These are phyloP conservation scores for Orcinus orca DNA, from an alignment of 2,113 vertebrate genomes.

Conservation along the genomic window DNA sequence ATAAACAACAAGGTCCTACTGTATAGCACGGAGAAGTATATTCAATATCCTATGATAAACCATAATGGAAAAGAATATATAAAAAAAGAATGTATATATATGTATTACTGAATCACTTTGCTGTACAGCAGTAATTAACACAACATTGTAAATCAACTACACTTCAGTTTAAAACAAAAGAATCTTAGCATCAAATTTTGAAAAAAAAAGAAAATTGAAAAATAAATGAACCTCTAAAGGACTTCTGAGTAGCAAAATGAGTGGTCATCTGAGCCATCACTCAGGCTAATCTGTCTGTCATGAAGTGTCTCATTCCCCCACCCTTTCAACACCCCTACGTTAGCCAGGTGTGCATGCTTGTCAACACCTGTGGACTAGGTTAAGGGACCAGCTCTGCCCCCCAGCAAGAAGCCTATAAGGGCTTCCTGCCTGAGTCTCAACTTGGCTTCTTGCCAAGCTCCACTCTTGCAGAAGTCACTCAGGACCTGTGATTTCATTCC, in stretches of 20 bases:
- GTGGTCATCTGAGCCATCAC: neutral
- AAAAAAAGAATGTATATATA: neutral
- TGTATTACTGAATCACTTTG: neutral
- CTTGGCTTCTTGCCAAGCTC: constrained; percentile 30
- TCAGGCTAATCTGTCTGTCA: neutral
- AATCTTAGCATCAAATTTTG: neutral
- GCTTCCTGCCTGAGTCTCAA: neutral
- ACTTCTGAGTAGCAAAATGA: neutral
- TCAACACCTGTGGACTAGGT: neutral
- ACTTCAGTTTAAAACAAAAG: neutral
- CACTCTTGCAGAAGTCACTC: neutral
- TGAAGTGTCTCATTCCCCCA: neutral
- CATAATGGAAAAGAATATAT: neutral
- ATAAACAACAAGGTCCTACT: neutral
- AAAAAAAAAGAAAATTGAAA: neutral
- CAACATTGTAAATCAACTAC: neutral
- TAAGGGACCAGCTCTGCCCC: neutral
- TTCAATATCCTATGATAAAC: neutral
- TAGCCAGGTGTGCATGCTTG: constrained; percentile 39
- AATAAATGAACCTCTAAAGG: neutral
- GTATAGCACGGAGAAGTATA: neutral
- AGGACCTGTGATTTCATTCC: neutral
- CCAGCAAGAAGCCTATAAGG: neutral
- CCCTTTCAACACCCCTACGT: neutral
- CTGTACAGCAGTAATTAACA: neutral